Evolutionary conservation across 2,888 invertebrate species (phyloP).

Genomic region (Pelosia muscerda): DNA sequence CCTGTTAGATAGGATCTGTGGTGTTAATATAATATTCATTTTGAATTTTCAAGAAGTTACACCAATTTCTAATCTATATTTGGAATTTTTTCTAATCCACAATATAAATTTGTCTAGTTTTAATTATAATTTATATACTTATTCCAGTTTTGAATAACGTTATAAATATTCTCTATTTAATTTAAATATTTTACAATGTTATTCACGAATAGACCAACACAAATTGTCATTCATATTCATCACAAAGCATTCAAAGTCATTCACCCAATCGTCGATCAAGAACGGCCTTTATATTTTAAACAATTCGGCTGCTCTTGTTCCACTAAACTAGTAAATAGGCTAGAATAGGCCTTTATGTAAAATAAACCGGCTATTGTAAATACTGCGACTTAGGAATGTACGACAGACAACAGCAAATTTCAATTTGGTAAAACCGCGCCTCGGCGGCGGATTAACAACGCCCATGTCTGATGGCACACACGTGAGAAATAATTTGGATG

Average conservation of each 20-base stretch:
- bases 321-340: slow-evolving; percentile 12
- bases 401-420: slow-evolving; percentile 75
- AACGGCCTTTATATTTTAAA: background rate
- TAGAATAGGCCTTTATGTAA: slow-evolving; percentile 26
- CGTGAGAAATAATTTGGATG: slow-evolving; percentile 34
- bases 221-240: slow-evolving; percentile 10
- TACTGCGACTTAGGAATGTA: slow-evolving; percentile 44
- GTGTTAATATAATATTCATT: no score
- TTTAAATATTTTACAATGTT: no score
- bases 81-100: no score
- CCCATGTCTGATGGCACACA: slow-evolving; percentile 39
- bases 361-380: slow-evolving; percentile 44
- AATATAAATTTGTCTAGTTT: no score
- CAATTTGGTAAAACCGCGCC: slow-evolving; percentile 77
- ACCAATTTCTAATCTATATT: no score
- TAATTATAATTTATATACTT: no score
- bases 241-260: background rate
- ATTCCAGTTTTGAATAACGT: no score
- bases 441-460: slow-evolving; percentile 65
- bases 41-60: no score
- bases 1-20: no score
- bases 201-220: no score
- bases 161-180: no score
- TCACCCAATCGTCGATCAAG: slow-evolving; percentile 9
- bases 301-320: background rate